Evolutionary conservation across 1,140 invertebrate species (phyloP).

Genomic region (Platyura marginata): DNA sequence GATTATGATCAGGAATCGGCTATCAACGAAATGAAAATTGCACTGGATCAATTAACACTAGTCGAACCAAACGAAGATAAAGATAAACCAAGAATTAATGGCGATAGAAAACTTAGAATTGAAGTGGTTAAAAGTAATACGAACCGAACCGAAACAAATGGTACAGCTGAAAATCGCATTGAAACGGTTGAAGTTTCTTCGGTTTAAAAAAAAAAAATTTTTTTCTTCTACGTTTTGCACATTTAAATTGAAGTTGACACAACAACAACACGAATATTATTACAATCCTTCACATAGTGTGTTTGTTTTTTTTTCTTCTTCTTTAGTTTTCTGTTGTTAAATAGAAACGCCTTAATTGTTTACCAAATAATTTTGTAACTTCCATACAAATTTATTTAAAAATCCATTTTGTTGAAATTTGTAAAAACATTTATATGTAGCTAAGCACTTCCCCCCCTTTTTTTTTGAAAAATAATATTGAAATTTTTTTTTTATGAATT

Average conservation of each 20-base stretch:
- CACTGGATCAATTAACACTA: conserved; percentile 29
- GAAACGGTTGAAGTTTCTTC: conserved; percentile 28
- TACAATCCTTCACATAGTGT: too few relatives aligned
- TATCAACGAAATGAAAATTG: conserved; percentile 33
- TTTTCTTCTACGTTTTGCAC: too few relatives aligned
- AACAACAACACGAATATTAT: background rate
- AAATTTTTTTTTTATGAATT: too few relatives aligned
- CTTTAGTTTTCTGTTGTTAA: too few relatives aligned
- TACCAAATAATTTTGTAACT: background rate
- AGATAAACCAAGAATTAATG: too few relatives aligned
- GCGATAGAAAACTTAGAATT: conserved; percentile 18
- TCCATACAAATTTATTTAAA: too few relatives aligned
- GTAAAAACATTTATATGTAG: too few relatives aligned
- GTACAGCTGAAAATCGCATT: conserved; percentile 20
- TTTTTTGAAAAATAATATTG: too few relatives aligned
- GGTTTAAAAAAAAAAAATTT: conserved; percentile 15
- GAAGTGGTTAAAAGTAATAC: conserved; percentile 29
- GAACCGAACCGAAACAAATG: too few relatives aligned
- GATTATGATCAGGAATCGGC: conserved; percentile 22
- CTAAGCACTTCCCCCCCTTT: too few relatives aligned
- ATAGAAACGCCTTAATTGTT: too few relatives aligned
- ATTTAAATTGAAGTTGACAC: background rate
- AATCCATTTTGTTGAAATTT: too few relatives aligned
- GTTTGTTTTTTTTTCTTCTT: background rate
- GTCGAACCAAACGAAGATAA: conserved; percentile 15